phyloP scores from a whole-genome alignment of 2,113 vertebrate species.

The Archocentrus centrarchus region DNA sequence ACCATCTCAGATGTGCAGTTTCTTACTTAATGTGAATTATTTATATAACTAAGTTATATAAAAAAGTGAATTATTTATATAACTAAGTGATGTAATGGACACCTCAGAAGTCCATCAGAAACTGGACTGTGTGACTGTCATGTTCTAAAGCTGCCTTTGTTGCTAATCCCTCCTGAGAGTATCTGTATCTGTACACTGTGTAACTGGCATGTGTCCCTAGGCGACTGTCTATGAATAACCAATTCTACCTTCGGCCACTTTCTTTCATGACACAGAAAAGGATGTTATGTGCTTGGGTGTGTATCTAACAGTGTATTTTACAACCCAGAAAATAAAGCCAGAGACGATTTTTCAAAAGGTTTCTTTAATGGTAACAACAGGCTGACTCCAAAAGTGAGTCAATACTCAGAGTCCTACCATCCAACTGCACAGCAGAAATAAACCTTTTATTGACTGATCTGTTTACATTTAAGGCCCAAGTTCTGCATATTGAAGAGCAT shows the following conservation, averaged over 20 bases:
- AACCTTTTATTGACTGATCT: neutral
- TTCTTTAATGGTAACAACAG: neutral
- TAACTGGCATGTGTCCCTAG: conserved; percentile 46
- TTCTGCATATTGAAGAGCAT: neutral
- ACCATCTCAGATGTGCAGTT: conserved; percentile 29
- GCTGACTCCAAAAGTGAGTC: neutral
- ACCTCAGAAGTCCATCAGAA: conserved; percentile 43
- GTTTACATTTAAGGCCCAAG: neutral
- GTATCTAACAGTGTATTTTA: conserved; percentile 5
- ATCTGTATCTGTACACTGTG: conserved; percentile 47
- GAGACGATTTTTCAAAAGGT: neutral
- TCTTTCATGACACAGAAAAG: conserved; percentile 8
- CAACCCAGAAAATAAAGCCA: neutral
- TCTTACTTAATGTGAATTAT: conserved; percentile 46
- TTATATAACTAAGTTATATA: conserved; percentile 57
- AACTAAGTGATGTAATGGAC: conserved; percentile 48
- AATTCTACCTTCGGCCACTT: conserved; percentile 58
- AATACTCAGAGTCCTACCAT: neutral
- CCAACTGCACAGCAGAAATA: neutral
- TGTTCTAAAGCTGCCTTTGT: conserved; percentile 52
- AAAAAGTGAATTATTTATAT: conserved; percentile 64
- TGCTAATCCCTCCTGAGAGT: conserved; percentile 30
- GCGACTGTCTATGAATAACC: conserved; percentile 10
- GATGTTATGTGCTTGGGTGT: neutral
- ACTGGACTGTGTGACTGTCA: conserved; percentile 58